A percentile compares a stretch with the other conserved stretches of the same genome.
Evolutionary conservation across 2,888 invertebrate genomes (phyloP).

Genomic region (Limnephilus rhombicus): DNA sequence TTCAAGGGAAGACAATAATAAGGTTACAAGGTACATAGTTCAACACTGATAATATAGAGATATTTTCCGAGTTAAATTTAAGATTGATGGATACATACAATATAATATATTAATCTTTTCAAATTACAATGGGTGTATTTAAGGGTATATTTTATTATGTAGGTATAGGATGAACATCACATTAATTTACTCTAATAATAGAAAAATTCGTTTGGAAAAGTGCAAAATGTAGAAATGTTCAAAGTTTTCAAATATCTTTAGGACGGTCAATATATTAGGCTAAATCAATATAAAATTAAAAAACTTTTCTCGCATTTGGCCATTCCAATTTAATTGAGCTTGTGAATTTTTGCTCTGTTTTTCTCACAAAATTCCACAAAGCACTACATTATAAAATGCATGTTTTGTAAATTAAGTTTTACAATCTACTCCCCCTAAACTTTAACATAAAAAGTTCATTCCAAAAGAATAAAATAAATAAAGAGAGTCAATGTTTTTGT

Average conservation of each 20-base stretch:
- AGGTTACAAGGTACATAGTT: constrained; percentile 56
- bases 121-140: background rate
- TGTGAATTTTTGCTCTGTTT: background rate
- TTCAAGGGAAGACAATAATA: constrained; percentile 64
- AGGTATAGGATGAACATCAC: constrained; percentile 26
- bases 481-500: background rate
- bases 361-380: background rate
- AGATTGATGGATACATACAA: constrained; percentile 14
- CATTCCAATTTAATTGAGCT: constrained; percentile 10
- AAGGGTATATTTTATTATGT: background rate
- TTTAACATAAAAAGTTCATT: background rate
- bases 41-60: constrained; percentile 44
- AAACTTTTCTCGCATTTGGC: constrained; percentile 28
- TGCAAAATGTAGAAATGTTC: constrained; percentile 64
- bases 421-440: background rate
- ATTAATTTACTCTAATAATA: constrained; percentile 51
- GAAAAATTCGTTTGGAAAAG: constrained; percentile 63
- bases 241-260: constrained; percentile 53
- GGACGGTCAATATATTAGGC: constrained; percentile 65
- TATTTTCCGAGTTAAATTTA: constrained; percentile 12
- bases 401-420: background rate
- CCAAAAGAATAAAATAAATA: background rate
- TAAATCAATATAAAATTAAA: constrained; percentile 57
- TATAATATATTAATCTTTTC: background rate
- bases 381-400: background rate